Conservation (phyloP, 1,140 invertebrate species). For the Nylanderia fulva region DNA sequence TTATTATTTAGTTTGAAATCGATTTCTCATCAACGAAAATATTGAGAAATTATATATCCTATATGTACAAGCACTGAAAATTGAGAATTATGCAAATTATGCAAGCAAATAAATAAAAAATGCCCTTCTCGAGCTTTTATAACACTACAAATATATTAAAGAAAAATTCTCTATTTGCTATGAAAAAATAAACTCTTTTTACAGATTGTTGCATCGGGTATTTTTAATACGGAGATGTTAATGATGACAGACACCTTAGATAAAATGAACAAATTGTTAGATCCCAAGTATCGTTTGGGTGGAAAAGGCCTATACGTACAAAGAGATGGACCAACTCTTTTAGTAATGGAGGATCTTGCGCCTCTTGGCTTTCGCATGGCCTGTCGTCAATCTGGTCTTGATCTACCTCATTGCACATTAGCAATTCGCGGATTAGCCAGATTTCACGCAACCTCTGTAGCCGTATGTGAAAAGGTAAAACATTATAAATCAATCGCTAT, state of each 20-base stretch:
- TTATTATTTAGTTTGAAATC: too few species aligned
- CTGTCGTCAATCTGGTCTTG: conserved; percentile 85
- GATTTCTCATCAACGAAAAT: neutral
- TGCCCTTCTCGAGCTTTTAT: too few species aligned
- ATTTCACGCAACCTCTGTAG: conserved; percentile 87
- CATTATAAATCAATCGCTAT: neutral
- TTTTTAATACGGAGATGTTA: conserved; percentile 81
- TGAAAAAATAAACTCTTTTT: conserved; percentile 18
- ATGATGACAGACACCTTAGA: conserved; percentile 80
- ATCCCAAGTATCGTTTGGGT: conserved; percentile 59
- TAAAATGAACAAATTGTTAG: conserved; percentile 80
- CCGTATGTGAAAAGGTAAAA: conserved; percentile 85
- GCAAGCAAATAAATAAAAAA: too few species aligned
- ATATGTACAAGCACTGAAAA: neutral
- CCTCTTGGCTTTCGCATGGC: conserved; percentile 87
- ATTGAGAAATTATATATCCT: neutral
- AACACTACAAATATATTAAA: neutral
- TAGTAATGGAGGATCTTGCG: conserved; percentile 87
- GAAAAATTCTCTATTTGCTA: neutral
- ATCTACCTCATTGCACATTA: conserved; percentile 84
- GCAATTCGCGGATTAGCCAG: conserved; percentile 86
- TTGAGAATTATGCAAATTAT: neutral
- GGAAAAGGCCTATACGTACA: conserved; percentile 78
- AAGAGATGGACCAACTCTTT: conserved; percentile 79
- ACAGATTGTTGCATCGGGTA: conserved; percentile 72